A percentile compares a stretch with the other conserved stretches of the same genome.
phyloP scores from a whole-genome alignment of 1,140 invertebrate genomes.

The Drosophila fuyamai region DNA sequence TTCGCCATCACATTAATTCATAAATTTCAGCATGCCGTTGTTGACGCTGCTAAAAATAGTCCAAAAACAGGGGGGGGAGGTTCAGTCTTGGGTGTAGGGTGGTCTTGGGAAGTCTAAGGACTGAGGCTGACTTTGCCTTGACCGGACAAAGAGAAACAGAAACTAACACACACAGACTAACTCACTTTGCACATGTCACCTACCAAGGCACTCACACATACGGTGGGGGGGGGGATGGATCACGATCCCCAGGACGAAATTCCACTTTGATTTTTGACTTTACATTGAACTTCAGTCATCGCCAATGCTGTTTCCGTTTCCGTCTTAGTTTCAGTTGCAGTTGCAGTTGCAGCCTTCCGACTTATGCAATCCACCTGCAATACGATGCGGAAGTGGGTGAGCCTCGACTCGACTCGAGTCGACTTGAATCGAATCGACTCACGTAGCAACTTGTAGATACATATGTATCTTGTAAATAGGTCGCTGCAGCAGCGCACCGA shows the following conservation, averaged over 20 bases:
- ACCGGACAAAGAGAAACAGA: slow-evolving; percentile 52
- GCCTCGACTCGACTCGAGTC: not conserved
- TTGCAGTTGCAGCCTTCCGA: not conserved
- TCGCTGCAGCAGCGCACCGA: slow-evolving; percentile 50
- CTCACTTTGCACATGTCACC: slow-evolving; percentile 5
- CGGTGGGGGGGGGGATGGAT: not conserved
- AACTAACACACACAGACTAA: not conserved
- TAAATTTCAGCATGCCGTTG: slow-evolving; percentile 39
- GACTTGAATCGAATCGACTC: not conserved
- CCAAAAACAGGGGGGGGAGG: not conserved
- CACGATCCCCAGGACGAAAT: slow-evolving; percentile 23
- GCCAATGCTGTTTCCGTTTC: slow-evolving; percentile 12
- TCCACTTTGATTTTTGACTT: slow-evolving; percentile 57
- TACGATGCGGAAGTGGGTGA: slow-evolving; percentile 59
- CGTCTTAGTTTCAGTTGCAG: slow-evolving; percentile 8
- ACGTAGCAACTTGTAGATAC: slow-evolving; percentile 14
- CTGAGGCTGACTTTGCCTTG: slow-evolving; percentile 55
- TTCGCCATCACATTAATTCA: slow-evolving; percentile 43
- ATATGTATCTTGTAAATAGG: slow-evolving; percentile 61
- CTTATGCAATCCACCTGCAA: slow-evolving; percentile 54
- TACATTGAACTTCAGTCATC: slow-evolving; percentile 68
- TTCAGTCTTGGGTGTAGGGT: not conserved
- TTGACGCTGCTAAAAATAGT: slow-evolving; percentile 50
- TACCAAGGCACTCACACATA: slow-evolving; percentile 8
- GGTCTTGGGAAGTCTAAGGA: slow-evolving; percentile 17